Percentiles rank a stretch among this genome's conserved stretches.
phyloP scores from a whole-genome alignment of 2,888 invertebrate species.

The Ectemnius cavifrons region DNA sequence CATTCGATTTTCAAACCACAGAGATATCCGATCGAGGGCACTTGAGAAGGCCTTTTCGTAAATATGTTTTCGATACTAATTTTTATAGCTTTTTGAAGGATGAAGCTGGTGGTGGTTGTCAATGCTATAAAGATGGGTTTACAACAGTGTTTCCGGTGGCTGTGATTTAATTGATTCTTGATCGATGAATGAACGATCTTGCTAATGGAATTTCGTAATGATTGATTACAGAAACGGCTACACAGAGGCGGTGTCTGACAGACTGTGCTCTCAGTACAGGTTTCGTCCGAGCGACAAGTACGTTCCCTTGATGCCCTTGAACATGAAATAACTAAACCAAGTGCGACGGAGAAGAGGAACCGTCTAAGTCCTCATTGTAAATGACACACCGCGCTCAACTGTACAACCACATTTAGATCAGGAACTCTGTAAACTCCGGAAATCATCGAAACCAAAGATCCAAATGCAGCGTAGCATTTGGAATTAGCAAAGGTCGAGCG shows the following conservation, averaged over 20 bases:
- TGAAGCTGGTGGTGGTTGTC: neutral
- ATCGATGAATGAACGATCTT: neutral
- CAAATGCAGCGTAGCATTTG: neutral
- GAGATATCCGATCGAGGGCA: conserved; percentile 13
- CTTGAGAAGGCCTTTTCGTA: conserved; percentile 11
- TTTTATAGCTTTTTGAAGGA: neutral
- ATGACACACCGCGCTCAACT: too few species aligned
- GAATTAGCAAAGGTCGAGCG: neutral
- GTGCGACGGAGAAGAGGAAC: conserved; percentile 57
- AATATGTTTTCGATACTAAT: conserved; percentile 2
- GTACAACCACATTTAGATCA: too few species aligned
- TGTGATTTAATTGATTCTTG: too few species aligned
- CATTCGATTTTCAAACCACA: conserved; percentile 15
- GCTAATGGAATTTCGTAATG: neutral
- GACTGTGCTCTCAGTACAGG: conserved; percentile 82
- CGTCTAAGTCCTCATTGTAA: conserved; percentile 9
- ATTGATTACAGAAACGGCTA: conserved; percentile 80
- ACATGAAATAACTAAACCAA: conserved; percentile 74
- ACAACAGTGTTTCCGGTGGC: too few species aligned
- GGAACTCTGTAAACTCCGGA: too few species aligned
- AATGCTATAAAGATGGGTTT: neutral
- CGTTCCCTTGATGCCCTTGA: conserved; percentile 78
- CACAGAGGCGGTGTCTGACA: conserved; percentile 80
- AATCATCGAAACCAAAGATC: neutral
- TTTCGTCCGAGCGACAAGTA: conserved; percentile 84